Conservation (phyloP, 2,888 invertebrate genomes). For the Tetragonula carbonaria region DNA sequence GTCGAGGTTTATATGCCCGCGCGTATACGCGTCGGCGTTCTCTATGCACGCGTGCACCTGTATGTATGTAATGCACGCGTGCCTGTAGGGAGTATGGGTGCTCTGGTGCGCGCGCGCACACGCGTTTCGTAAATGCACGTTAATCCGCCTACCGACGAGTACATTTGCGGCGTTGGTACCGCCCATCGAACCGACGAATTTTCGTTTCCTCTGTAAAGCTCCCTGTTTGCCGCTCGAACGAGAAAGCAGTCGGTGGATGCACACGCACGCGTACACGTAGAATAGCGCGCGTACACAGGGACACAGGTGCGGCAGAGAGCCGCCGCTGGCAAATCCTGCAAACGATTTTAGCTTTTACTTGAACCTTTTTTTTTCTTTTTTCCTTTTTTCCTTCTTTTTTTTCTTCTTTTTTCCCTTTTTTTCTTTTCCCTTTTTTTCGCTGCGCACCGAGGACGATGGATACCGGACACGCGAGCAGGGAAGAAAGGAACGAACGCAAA, state of each 20-base stretch:
- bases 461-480: background rate
- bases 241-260: conserved; percentile 57
- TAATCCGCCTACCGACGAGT: conserved; percentile 77
- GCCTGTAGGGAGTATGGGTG: conserved; percentile 10
- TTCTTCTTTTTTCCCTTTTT: too few relatives aligned
- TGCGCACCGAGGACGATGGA: conserved; percentile 15
- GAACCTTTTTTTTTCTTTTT: conserved; percentile 29
- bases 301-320: conserved; percentile 18
- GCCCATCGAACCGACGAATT: conserved; percentile 73
- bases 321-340: conserved; percentile 55
- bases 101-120: conserved; percentile 39
- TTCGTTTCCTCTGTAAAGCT: conserved; percentile 70
- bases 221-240: conserved; percentile 64
- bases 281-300: conserved; percentile 8
- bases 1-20: conserved; percentile 59
- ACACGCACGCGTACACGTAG: conserved; percentile 12
- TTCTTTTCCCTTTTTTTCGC: too few relatives aligned
- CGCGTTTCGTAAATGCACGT: conserved; percentile 77
- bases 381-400: too few relatives aligned
- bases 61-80: conserved; percentile 27
- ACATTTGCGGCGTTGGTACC: conserved; percentile 74
- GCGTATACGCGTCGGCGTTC: background rate
- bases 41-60: background rate
- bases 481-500: conserved; percentile 16
- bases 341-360: conserved; percentile 66